Percentiles rank a stretch among this genome's conserved stretches.
Conservation (phyloP, 2,797 vertebrate genomes). For the Buphagus erythrorhynchus region DNA sequence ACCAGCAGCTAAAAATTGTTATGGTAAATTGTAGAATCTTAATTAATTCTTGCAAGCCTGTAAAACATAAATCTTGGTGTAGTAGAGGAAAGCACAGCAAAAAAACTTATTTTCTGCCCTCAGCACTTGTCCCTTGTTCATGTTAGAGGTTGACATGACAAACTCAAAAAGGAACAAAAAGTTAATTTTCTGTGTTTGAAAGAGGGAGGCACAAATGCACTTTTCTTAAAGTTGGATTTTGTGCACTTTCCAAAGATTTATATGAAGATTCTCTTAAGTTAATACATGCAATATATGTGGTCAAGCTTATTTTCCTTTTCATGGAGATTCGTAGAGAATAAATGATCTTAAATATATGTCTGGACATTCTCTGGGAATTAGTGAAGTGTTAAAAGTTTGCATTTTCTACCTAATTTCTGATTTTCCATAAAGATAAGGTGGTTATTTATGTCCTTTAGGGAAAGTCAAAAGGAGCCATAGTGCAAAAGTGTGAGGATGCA, state of each 20-base stretch:
- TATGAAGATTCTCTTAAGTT: background rate
- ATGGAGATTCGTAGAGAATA: background rate
- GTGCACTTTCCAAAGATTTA: background rate
- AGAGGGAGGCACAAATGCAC: background rate
- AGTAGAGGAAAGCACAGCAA: background rate
- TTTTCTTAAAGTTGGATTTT: background rate
- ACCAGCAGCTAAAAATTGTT: background rate
- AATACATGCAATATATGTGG: background rate
- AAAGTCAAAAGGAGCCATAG: background rate
- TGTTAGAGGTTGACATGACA: background rate
- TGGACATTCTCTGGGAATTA: background rate
- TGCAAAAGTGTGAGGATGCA: background rate
- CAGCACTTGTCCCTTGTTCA: background rate
- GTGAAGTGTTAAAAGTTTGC: background rate
- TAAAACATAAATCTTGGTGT: accelerated
- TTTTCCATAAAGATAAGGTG: background rate
- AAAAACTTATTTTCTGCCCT: background rate
- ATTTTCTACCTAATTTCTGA: background rate
- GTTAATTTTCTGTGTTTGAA: background rate
- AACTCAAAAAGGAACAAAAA: background rate
- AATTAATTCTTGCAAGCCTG: background rate
- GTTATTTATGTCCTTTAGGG: background rate
- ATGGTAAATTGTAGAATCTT: background rate
- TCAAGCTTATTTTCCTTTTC: background rate
- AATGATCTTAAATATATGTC: background rate